These are phyloP conservation scores for Entomyzon cyanotis DNA, from an alignment of 2,113 vertebrate species.

Conservation along the genomic window DNA sequence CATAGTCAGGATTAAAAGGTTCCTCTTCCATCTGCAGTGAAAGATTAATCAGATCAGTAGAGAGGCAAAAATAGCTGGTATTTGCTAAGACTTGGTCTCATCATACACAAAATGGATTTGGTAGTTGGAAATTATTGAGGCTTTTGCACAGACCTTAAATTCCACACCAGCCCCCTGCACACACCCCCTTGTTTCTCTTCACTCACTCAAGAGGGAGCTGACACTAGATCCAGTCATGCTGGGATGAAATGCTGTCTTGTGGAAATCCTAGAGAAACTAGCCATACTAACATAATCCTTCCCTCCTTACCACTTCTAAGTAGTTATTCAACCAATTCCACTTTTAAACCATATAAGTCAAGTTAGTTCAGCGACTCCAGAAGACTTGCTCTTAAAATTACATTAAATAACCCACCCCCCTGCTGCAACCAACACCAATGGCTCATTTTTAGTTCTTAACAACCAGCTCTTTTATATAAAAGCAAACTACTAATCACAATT, in stretches of 20 bases:
- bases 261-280: neutral
- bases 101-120: neutral
- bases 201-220: neutral
- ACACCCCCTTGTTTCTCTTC: neutral
- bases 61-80: neutral
- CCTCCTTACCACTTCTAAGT: neutral
- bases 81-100: neutral
- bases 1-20: constrained; percentile 96
- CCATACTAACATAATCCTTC: neutral
- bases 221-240: neutral
- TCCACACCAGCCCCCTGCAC: too few species aligned
- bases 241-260: neutral
- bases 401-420: neutral
- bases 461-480: neutral
- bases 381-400: neutral
- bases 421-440: neutral
- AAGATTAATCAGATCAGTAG: constrained; percentile 13
- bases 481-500: neutral
- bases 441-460: neutral
- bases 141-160: neutral
- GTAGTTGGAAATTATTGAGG: neutral
- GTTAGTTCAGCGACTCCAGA: neutral
- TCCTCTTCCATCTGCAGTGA: constrained; percentile 94
- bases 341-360: neutral
- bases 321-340: neutral